Evolutionary conservation across 53 echinoderm and acorn worm species (phyloP).

Genomic region (Glandiceps talaboti): DNA sequence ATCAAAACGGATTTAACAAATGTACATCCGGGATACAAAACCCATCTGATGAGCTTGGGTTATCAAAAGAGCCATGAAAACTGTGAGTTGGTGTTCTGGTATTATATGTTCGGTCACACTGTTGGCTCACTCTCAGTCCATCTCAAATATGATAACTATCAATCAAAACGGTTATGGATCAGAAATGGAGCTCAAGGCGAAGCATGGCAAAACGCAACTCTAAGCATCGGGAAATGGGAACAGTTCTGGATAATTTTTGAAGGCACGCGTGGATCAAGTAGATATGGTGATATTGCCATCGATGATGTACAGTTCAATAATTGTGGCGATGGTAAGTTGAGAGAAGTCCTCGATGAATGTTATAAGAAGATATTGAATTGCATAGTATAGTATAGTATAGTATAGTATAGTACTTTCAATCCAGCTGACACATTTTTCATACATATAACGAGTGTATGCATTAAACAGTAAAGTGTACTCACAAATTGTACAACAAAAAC

Average conservation of each 20-base stretch:
- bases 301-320: slow-evolving; percentile 56
- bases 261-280: slow-evolving; percentile 38
- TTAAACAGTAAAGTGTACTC: too few relatives aligned
- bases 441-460: too few relatives aligned
- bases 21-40: background rate
- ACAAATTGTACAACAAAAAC: too few relatives aligned
- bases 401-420: too few relatives aligned
- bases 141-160: background rate
- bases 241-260: slow-evolving; percentile 70
- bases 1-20: background rate
- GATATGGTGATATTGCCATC: slow-evolving; percentile 48
- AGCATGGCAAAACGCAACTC: slow-evolving; percentile 34
- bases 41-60: background rate
- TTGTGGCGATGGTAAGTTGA: slow-evolving; percentile 31
- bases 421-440: too few relatives aligned
- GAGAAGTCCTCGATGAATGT: too few relatives aligned
- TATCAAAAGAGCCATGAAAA: slow-evolving; percentile 16
- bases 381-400: too few relatives aligned
- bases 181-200: slow-evolving; percentile 29
- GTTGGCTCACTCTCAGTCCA: background rate
- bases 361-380: too few relatives aligned
- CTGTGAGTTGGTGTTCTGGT: slow-evolving; percentile 47
- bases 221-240: slow-evolving; percentile 15
- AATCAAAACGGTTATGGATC: slow-evolving; percentile 18
- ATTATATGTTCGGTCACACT: slow-evolving; percentile 45